Conservation (phyloP, 2,797 vertebrate species). For the Hyperoplus immaculatus region DNA sequence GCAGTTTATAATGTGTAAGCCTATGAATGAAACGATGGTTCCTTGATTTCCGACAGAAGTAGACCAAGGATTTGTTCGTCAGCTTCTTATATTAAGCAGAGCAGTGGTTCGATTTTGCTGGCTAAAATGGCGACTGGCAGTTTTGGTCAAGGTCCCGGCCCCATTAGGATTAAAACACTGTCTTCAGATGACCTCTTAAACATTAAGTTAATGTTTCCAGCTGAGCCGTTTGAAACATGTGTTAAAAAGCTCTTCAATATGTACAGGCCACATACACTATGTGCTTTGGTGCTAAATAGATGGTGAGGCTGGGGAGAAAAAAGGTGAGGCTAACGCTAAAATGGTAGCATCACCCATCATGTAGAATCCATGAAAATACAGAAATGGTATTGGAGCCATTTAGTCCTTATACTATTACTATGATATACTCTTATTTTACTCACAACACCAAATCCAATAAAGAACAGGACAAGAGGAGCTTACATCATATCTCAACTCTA, state of each 20-base stretch:
- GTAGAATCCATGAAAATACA: background rate
- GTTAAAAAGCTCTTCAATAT: conserved; percentile 14
- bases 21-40: background rate
- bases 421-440: background rate
- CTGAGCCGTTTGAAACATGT: background rate
- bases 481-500: background rate
- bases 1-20: background rate
- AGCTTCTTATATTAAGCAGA: background rate
- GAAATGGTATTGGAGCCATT: background rate
- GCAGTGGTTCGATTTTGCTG: background rate
- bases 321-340: background rate
- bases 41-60: background rate
- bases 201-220: background rate
- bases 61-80: too few species aligned
- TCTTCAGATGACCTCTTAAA: too few species aligned
- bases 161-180: too few species aligned
- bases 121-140: background rate
- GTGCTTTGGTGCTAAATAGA: background rate
- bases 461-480: background rate
- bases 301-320: background rate
- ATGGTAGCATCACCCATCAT: background rate
- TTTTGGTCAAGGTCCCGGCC: too few species aligned
- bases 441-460: background rate
- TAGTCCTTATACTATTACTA: background rate
- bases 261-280: background rate